Base-by-base conservation (phyloP, 1,140 invertebrate species). In the Drosophila repletoides region DNA sequence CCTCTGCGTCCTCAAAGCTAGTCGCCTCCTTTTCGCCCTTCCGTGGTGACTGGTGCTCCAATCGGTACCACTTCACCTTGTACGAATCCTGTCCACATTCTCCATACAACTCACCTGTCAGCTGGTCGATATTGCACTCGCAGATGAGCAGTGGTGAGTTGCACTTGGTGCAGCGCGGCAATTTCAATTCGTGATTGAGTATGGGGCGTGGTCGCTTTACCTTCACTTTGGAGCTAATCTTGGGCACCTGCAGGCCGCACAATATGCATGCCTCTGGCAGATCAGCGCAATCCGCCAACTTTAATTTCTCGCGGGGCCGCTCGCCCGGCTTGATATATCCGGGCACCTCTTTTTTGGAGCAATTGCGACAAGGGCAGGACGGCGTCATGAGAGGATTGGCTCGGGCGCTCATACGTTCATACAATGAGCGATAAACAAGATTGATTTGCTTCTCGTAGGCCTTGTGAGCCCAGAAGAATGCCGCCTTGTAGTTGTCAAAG, bases 81-180 rank as follows among this genome's bases (percentile, higher is more conserved):
- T 84, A 84, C 9, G 80, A 84, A n/a, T 84, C 80, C 60, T 86
- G 80, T 10, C 80, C 80, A 7, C 80, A 84, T 12, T 84, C 80
- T 0, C 80, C 80, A 6, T 60, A 86, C 68, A 66, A 21, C 24
- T 87, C 72, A 3, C 80, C 80, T 0, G 80, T 86, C 46, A 72
- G 7, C 51, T 80, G 75, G 21, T 86, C 80, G 12, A 86, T 80
- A 56, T 76, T 80, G 64, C 80, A 84, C 41, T 84, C 80, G 10
- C 80, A 84, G 64, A 84, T 86, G 2, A 84, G 74, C 21, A 72
- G 63, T 26, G 80, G 80, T 3, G 75, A 69, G 31, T 86, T 69
- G 72, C 80, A 86, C n/a, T 51, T 31, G 17, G 22, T 26, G 29
- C 80, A 86, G 1, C 68, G 46, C 6, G 81, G 80, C 33, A 86